Evolutionary conservation across 2,113 vertebrate species (phyloP).

Genomic region (Chaetops frenatus): DNA sequence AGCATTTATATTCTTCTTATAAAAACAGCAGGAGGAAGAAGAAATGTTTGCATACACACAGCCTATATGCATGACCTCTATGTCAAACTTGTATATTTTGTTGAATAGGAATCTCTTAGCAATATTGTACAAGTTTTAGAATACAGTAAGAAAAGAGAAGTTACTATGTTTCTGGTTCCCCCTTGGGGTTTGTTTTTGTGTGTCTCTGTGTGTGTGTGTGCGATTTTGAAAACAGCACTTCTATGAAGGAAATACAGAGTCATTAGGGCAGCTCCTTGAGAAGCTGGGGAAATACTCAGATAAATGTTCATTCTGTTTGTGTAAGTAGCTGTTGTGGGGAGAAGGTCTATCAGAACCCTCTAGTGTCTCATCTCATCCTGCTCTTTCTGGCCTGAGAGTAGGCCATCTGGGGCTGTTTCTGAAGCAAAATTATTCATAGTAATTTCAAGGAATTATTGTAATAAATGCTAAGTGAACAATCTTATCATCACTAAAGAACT

Average conservation of each 20-base stretch:
- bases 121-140: neutral
- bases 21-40: neutral
- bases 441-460: neutral
- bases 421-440: neutral
- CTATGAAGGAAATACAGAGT: neutral
- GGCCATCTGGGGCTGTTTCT: neutral
- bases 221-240: neutral
- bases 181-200: no score
- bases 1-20: neutral
- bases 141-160: neutral
- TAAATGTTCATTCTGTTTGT: neutral
- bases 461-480: neutral
- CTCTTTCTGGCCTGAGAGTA: neutral
- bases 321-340: neutral
- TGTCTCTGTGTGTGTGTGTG: neutral
- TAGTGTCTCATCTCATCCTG: neutral
- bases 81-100: neutral
- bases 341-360: neutral
- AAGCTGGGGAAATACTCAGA: neutral
- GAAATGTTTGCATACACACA: neutral
- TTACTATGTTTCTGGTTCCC: neutral
- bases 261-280: neutral
- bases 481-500: neutral
- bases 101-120: neutral
- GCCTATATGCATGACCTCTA: neutral